These are phyloP conservation scores for Brachyopa scutellaris DNA, from an alignment of 2,888 invertebrate species.

Conservation along the genomic window DNA sequence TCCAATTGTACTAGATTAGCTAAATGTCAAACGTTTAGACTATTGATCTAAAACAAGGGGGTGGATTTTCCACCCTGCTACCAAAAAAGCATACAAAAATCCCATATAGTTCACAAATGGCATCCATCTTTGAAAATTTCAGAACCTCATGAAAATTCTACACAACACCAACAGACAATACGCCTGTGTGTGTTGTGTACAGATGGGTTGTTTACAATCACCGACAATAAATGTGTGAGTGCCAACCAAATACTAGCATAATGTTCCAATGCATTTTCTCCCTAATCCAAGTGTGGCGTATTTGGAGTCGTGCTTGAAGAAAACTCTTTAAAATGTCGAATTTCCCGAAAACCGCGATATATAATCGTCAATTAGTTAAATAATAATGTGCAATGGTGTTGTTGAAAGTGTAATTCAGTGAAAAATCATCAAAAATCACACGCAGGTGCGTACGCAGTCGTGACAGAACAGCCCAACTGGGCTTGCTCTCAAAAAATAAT, in stretches of 20 bases:
- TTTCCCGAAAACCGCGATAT: conserved; percentile 74
- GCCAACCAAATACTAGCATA: conserved; percentile 49
- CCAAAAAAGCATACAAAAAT: conserved; percentile 49
- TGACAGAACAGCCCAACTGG: conserved; percentile 92
- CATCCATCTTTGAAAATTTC: conserved; percentile 73
- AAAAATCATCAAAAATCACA: conserved; percentile 83
- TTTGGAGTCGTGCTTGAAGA: conserved; percentile 74
- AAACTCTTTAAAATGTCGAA: conserved; percentile 76
- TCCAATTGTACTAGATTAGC: conserved; percentile 52
- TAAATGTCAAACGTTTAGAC: conserved; percentile 44
- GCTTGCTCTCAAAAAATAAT: conserved; percentile 86
- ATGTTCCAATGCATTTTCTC: conserved; percentile 72
- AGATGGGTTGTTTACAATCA: conserved; percentile 73
- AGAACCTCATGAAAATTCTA: conserved; percentile 64
- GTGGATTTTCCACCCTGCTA: conserved; percentile 66
- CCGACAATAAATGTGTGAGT: conserved; percentile 67
- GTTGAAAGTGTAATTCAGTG: conserved; percentile 75
- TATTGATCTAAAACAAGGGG: conserved; percentile 70
- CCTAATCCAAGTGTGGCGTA: conserved; percentile 74
- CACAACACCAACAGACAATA: conserved; percentile 28
- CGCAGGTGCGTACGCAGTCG: conserved; percentile 99
- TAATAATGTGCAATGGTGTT: conserved; percentile 72
- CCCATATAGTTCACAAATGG: conserved; percentile 36
- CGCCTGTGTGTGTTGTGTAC: conserved; percentile 42
- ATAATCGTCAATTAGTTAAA: conserved; percentile 71